Conservation (phyloP, 2,888 invertebrate species). For the Andricus quercusramuli region DNA sequence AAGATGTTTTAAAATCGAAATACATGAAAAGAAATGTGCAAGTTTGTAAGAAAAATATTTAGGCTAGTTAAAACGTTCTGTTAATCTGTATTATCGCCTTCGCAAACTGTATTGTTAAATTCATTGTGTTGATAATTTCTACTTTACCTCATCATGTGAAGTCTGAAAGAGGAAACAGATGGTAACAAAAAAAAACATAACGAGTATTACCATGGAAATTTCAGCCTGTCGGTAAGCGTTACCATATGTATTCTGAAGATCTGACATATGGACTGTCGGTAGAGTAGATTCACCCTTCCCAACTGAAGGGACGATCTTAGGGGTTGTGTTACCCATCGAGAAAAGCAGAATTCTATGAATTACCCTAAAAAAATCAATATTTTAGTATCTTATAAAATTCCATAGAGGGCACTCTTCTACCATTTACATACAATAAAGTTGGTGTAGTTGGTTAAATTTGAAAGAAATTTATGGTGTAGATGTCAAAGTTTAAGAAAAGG, state of each 20-base stretch:
- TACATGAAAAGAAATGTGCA: no score
- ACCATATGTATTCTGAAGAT: neutral
- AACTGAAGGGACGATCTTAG: slow-evolving; percentile 6
- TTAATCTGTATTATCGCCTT: neutral
- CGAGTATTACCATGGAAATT: neutral
- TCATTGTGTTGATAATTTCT: slow-evolving; percentile 1
- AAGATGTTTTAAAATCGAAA: no score
- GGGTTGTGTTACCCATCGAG: neutral
- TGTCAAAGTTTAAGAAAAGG: no score
- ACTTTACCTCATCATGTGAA: neutral
- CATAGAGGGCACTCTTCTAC: neutral
- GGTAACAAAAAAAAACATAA: neutral
- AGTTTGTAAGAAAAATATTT: no score
- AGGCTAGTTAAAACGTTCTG: no score
- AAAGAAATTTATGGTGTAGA: no score
- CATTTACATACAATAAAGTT: neutral
- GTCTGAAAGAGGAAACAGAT: neutral
- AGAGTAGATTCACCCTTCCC: neutral
- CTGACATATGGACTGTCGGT: slow-evolving; percentile 2
- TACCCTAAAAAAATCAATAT: neutral
- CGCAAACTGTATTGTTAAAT: neutral
- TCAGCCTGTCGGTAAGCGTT: neutral
- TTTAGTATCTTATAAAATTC: neutral
- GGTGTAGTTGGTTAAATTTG: no score
- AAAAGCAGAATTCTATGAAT: neutral